These are phyloP conservation scores for Drosophila fuyamai DNA, from an alignment of 1,140 invertebrate species.

Conservation along the genomic window DNA sequence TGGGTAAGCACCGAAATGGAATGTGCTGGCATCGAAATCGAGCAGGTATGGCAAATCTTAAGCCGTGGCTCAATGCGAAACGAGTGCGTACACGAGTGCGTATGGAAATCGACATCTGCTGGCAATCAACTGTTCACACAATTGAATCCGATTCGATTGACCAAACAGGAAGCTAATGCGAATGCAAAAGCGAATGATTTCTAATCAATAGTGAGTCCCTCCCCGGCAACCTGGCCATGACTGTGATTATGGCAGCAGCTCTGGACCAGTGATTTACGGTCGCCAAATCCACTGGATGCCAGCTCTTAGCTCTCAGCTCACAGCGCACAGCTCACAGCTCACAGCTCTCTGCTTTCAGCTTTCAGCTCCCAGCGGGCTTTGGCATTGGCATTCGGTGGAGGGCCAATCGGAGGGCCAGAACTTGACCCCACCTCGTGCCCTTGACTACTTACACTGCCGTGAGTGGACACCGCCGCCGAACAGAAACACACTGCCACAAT, in stretches of 20 bases:
- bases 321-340: too few relatives aligned
- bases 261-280: slow-evolving; percentile 38
- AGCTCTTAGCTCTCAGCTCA: too few relatives aligned
- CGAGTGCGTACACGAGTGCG: too few relatives aligned
- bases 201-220: slow-evolving; percentile 26
- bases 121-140: slow-evolving; percentile 41
- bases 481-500: slow-evolving; percentile 18
- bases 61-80: not conserved
- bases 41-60: not conserved
- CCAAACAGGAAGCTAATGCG: slow-evolving; percentile 29
- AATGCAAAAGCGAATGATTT: slow-evolving; percentile 14
- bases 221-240: not conserved
- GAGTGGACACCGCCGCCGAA: not conserved
- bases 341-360: not conserved
- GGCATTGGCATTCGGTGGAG: slow-evolving; percentile 30
- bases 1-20: not conserved
- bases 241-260: slow-evolving; percentile 6
- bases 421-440: slow-evolving; percentile 7
- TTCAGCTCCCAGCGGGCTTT: not conserved
- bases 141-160: slow-evolving; percentile 43
- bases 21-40: not conserved
- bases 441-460: slow-evolving; percentile 9
- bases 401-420: slow-evolving; percentile 4
- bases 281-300: slow-evolving; percentile 24
- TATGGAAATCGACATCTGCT: slow-evolving; percentile 37